Evolutionary conservation across 2,113 vertebrate species (phyloP).

Genomic region (Tautogolabrus adspersus): DNA sequence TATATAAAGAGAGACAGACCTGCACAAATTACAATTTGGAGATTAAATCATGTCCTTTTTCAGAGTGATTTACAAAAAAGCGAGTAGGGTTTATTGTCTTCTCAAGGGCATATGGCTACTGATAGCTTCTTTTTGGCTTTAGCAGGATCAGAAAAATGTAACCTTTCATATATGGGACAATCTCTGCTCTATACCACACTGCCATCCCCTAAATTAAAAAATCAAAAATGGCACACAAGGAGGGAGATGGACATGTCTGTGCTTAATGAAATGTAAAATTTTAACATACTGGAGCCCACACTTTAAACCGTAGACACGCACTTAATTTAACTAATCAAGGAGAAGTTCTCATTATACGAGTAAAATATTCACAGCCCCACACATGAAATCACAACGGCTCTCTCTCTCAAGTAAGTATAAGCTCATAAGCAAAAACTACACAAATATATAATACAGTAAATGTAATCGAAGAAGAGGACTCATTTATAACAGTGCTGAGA

Average conservation of each 20-base stretch:
- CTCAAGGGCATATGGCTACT: conserved; percentile 20
- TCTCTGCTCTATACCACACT: not conserved
- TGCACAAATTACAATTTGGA: conserved; percentile 5
- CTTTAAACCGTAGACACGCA: not conserved
- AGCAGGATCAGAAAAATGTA: not conserved
- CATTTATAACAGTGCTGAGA: conserved; percentile 5
- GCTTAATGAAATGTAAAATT: too few species aligned
- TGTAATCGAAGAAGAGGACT: not conserved
- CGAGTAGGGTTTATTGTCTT: not conserved
- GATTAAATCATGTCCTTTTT: conserved; percentile 17
- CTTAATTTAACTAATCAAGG: conserved; percentile 11
- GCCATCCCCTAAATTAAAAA: conserved; percentile 23
- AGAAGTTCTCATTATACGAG: too few species aligned
- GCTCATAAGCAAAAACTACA: not conserved
- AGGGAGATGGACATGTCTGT: not conserved
- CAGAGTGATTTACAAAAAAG: conserved; percentile 2
- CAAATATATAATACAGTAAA: not conserved
- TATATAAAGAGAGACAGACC: conserved; percentile 6
- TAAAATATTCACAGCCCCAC: too few species aligned
- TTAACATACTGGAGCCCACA: not conserved
- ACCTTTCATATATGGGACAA: conserved; percentile 13
- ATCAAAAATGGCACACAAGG: not conserved
- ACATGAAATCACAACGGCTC: too few species aligned
- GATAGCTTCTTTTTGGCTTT: conserved; percentile 12
- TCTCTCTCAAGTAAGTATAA: not conserved